Evolutionary conservation across 2,888 invertebrate species (phyloP), one percentile per base, ranked within the genome.

Genomic region (Odontomyia ornata): DNA sequence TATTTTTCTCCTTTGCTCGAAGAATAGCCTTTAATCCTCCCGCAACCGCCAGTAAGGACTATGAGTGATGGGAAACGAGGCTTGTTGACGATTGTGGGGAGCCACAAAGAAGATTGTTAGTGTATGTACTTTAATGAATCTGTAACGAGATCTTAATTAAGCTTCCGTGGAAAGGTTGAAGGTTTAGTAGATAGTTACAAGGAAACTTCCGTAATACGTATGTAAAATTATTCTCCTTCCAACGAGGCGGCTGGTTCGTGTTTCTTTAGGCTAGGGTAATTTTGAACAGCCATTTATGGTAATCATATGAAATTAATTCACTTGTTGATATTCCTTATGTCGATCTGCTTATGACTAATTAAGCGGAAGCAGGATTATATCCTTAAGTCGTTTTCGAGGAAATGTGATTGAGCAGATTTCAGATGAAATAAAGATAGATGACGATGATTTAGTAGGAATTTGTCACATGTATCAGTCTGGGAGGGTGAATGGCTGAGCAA

Each of bases 61-160:
- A 69, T 69, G 69, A 69, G 47, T 46, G 69, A 69, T 69, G 69
- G 43, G 46, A 30, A 47, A 47, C 43, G 46, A 27, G 36, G 65
- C 65, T 65, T 69, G 46, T 69, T 69, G 46, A 46, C 21, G 69
- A 4, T 23, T 69, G 46, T n/a, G 15, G 21, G 21, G 46, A 69
- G 36, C 69, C 69, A 25, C 69, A 47, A 69, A 69, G 69, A 23
- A 43, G 27, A 46, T 69, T 69, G 21, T n/a, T 47, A 47, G 46
- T 47, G 47, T 69, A 25, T 25, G 25, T 21, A 69, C 46, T 69
- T 47, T 73, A 73, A 73, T 57, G 73, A 73, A 73, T 73, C 57
- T n/a, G 57, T 73, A 73, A 73, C 57, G 60, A 60, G 73, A 73
- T 73, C 73, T 73, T 73, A 73, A 73, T 73, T 73, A 57, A 73